A percentile compares a stretch with the other conserved stretches of the same genome.
These are phyloP conservation scores for Sinotaia quadrata DNA, from an alignment of 2,888 invertebrate species.

Conservation along the genomic window DNA sequence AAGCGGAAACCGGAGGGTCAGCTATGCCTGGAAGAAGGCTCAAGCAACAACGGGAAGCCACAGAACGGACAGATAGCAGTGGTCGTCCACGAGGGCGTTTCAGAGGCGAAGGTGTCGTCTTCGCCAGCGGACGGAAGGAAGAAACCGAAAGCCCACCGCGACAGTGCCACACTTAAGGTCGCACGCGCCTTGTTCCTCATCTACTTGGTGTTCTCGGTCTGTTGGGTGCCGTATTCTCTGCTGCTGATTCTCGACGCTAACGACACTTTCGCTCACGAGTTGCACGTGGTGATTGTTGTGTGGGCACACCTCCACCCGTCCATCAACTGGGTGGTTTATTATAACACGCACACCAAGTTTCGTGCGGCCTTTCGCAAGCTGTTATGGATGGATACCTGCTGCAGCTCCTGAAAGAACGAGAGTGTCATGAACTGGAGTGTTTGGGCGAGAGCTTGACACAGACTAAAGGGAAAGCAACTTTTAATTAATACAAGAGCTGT, in stretches of 20 bases:
- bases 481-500: no score
- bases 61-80: background rate
- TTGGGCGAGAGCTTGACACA: constrained; percentile 23
- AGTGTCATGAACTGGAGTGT: constrained; percentile 11
- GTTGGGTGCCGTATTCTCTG: constrained; percentile 48
- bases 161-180: constrained; percentile 21
- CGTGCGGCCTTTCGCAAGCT: constrained; percentile 31
- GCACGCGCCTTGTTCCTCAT: constrained; percentile 45
- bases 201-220: constrained; percentile 46
- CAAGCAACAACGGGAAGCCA: no score
- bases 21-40: no score
- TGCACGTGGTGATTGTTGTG: constrained; percentile 41
- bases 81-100: no score
- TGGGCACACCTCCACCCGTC: constrained; percentile 50
- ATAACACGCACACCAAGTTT: constrained; percentile 40
- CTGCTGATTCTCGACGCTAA: constrained; percentile 37
- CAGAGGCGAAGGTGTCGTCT: no score
- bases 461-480: no score
- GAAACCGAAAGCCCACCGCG: background rate
- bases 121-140: background rate
- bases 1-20: no score
- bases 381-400: constrained; percentile 13
- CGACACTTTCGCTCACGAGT: constrained; percentile 35
- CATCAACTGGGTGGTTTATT: constrained; percentile 45
- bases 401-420: background rate